Conservation (phyloP, 1,140 invertebrate genomes). For the Camponotus pennsylvanicus region DNA sequence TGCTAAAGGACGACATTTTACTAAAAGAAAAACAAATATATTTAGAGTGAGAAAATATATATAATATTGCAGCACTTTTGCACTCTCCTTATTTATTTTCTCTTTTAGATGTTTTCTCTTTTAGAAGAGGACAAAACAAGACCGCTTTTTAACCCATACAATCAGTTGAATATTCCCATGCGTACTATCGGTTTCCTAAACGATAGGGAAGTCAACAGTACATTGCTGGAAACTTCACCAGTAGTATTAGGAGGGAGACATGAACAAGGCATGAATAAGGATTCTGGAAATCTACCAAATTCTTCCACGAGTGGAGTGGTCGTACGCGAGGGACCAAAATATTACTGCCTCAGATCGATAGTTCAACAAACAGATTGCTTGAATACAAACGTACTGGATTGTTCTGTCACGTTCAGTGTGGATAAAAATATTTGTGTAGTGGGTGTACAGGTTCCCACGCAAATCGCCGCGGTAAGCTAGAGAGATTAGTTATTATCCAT, state of each 20-base stretch:
- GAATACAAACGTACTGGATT: conserved; percentile 91
- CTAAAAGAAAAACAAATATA: neutral
- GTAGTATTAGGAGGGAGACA: conserved; percentile 7
- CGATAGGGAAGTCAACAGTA: conserved; percentile 38
- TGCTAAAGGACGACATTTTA: too few species aligned
- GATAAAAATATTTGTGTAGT: conserved; percentile 92
- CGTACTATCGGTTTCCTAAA: neutral
- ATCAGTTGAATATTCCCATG: neutral
- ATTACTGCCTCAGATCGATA: conserved; percentile 89
- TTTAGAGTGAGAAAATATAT: neutral
- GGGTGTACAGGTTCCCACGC: conserved; percentile 88
- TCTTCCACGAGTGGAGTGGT: neutral
- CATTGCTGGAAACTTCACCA: conserved; percentile 49
- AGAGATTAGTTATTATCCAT: neutral
- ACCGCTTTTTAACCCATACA: neutral
- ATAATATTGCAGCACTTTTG: neutral
- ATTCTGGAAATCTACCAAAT: conserved; percentile 29
- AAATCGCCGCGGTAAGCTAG: conserved; percentile 76
- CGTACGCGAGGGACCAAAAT: conserved; percentile 85
- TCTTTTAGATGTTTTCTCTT: too few species aligned
- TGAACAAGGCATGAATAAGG: conserved; percentile 19
- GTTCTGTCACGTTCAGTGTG: conserved; percentile 91
- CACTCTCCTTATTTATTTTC: neutral
- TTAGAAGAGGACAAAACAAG: too few species aligned
- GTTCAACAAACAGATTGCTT: conserved; percentile 89